Percentiles rank a stretch among this genome's conserved stretches.
Evolutionary conservation across 2,113 vertebrate genomes (phyloP).

Genomic region (Empidonax traillii): DNA sequence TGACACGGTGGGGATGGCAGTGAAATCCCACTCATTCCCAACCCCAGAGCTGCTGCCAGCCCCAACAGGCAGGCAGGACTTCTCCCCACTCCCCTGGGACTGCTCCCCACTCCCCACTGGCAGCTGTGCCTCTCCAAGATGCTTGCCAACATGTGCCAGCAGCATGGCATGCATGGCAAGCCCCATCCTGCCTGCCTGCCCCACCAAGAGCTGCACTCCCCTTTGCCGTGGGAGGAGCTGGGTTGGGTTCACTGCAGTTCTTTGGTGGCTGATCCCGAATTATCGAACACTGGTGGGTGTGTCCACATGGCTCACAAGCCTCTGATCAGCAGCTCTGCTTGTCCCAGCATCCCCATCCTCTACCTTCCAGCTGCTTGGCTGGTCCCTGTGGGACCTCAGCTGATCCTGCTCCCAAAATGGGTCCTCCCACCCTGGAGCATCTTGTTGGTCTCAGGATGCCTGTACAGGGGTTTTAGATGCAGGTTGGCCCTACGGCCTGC

Average conservation of each 20-base stretch:
- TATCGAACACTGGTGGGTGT: fast-evolving
- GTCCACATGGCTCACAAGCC: neutral
- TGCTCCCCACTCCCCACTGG: neutral
- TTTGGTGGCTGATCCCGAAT: fast-evolving
- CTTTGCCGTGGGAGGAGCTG: neutral
- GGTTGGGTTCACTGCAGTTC: neutral
- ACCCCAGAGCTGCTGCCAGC: neutral
- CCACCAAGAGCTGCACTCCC: neutral
- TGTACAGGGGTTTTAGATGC: fast-evolving
- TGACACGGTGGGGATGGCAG: fast-evolving
- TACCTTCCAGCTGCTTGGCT: neutral
- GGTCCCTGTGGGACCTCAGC: fast-evolving
- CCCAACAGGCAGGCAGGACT: neutral
- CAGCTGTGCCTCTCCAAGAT: neutral
- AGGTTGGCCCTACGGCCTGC: neutral
- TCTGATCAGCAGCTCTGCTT: neutral
- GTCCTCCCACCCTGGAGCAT: neutral
- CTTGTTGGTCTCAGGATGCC: neutral
- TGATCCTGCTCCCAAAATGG: neutral
- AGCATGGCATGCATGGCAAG: neutral
- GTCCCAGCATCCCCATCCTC: neutral
- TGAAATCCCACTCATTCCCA: neutral
- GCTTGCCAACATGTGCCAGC: neutral
- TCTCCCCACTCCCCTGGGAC: neutral
- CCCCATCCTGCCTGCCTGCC: neutral